Evolutionary conservation across 2,888 invertebrate species (phyloP).

Genomic region (Drosophila mayaguana): DNA sequence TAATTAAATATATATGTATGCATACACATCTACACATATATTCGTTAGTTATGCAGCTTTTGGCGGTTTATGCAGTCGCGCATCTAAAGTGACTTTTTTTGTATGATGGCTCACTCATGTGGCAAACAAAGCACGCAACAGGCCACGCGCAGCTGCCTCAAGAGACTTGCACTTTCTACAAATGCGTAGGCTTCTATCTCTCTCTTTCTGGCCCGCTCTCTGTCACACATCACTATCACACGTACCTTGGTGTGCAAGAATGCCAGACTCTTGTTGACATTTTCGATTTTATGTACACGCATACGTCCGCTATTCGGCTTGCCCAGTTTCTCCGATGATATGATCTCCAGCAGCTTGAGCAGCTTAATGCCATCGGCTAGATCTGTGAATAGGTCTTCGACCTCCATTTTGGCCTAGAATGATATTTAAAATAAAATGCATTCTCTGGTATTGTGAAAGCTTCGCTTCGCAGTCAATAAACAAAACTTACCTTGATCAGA

Average conservation of each 20-base stretch:
- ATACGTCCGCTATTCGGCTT: slow-evolving; percentile 98
- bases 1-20: slow-evolving; percentile 71
- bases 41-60: slow-evolving; percentile 31
- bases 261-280: slow-evolving; percentile 98
- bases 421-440: slow-evolving; percentile 8
- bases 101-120: slow-evolving; percentile 52
- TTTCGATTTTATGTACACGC: slow-evolving; percentile 99
- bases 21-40: slow-evolving; percentile 12
- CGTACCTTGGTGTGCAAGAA: slow-evolving; percentile 96
- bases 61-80: slow-evolving; percentile 44
- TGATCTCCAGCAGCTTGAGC: slow-evolving; percentile 97
- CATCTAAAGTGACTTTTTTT: slow-evolving; percentile 57
- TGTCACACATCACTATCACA: slow-evolving; percentile 21
- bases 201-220: slow-evolving; percentile 6
- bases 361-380: slow-evolving; percentile 97
- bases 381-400: slow-evolving; percentile 98
- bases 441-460: slow-evolving; percentile 12
- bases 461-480: neutral
- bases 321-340: slow-evolving; percentile 98
- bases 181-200: slow-evolving; percentile 59
- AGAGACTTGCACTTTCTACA: slow-evolving; percentile 80
- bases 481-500: slow-evolving; percentile 91
- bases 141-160: slow-evolving; percentile 76
- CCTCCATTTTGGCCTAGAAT: slow-evolving; percentile 97
- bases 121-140: slow-evolving; percentile 78